Evolutionary conservation across 1,140 invertebrate species (phyloP).

Genomic region (Brachionus manjavacas): DNA sequence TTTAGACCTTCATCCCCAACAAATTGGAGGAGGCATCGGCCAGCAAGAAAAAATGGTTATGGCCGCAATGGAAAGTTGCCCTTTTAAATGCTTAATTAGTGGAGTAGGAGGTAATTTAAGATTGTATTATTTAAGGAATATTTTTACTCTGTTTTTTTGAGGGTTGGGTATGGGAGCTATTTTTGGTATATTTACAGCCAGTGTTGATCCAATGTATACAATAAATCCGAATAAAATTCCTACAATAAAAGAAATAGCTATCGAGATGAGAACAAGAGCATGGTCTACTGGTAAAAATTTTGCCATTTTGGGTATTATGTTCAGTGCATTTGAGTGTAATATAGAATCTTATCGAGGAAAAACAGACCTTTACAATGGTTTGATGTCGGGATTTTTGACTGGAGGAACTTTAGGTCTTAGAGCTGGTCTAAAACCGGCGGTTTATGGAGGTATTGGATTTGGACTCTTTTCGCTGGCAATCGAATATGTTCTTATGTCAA

Average conservation of each 20-base stretch:
- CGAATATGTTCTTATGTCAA: slow-evolving; percentile 81
- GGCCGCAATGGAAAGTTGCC: slow-evolving; percentile 75
- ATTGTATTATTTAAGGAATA: not conserved
- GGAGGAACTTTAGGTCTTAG: slow-evolving; percentile 43
- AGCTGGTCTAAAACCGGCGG: slow-evolving; percentile 83
- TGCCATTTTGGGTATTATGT: slow-evolving; percentile 84
- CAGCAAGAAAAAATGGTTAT: slow-evolving; percentile 27
- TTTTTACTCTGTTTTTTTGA: slow-evolving; percentile 44
- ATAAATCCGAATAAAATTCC: slow-evolving; percentile 63
- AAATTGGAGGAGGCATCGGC: not conserved
- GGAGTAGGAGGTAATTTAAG: slow-evolving; percentile 72
- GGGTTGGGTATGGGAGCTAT: slow-evolving; percentile 87
- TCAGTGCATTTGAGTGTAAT: slow-evolving; percentile 83
- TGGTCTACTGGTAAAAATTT: slow-evolving; percentile 94
- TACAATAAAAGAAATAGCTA: slow-evolving; percentile 56
- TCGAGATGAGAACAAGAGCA: slow-evolving; percentile 85
- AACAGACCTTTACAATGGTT: slow-evolving; percentile 44
- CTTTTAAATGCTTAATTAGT: slow-evolving; percentile 81
- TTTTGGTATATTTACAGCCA: slow-evolving; percentile 88
- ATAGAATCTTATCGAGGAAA: slow-evolving; percentile 66
- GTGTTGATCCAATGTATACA: slow-evolving; percentile 80
- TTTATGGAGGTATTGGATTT: slow-evolving; percentile 84
- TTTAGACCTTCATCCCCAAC: not conserved
- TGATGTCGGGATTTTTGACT: slow-evolving; percentile 41
- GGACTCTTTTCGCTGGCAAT: slow-evolving; percentile 86